Conservation (phyloP, 2,888 invertebrate species). For the Fissipunctia ypsillon region DNA sequence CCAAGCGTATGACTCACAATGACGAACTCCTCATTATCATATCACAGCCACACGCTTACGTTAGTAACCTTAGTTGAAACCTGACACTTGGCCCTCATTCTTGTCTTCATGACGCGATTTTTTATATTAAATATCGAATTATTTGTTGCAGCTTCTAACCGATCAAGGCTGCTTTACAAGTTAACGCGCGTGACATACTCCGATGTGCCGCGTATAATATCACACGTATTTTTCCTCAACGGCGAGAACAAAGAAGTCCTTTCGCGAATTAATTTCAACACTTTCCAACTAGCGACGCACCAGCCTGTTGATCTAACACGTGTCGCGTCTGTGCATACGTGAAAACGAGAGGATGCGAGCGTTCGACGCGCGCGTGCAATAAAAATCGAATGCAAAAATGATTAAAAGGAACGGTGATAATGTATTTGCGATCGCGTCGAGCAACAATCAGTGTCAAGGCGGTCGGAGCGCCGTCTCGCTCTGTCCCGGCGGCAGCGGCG, state of each 20-base stretch:
- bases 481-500: constrained; percentile 79
- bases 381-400: constrained; percentile 89
- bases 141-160: constrained; percentile 73
- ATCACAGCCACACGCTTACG: constrained; percentile 79
- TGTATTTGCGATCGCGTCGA: constrained; percentile 90
- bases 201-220: constrained; percentile 75
- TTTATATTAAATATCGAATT: constrained; percentile 66
- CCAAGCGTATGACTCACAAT: constrained; percentile 88
- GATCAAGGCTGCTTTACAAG: constrained; percentile 79
- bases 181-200: constrained; percentile 81
- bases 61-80: constrained; percentile 85
- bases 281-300: constrained; percentile 77
- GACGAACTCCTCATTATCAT: constrained; percentile 89
- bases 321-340: constrained; percentile 82
- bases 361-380: constrained; percentile 84
- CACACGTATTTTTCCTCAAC: constrained; percentile 83
- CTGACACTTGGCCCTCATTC: constrained; percentile 81
- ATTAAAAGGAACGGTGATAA: constrained; percentile 90
- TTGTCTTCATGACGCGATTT: constrained; percentile 75
- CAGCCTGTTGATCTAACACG: constrained; percentile 88
- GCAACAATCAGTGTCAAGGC: constrained; percentile 88
- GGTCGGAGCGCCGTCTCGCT: constrained; percentile 87
- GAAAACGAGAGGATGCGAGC: constrained; percentile 84
- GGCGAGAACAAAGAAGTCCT: constrained; percentile 86
- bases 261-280: constrained; percentile 78